Evolutionary conservation across 2,113 vertebrate species (phyloP).

Genomic region (Ceyx melanurus): DNA sequence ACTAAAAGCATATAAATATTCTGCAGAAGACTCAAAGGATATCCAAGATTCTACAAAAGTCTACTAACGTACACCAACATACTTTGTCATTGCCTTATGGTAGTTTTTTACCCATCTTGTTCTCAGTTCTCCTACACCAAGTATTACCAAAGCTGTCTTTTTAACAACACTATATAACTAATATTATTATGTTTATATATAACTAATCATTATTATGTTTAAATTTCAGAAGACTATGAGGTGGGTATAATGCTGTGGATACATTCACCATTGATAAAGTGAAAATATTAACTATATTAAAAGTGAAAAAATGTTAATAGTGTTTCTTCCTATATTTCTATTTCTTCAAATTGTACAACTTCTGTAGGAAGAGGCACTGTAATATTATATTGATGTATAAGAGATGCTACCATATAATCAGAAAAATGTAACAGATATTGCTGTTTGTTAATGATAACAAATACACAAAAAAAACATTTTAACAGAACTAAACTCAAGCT

Average conservation of each 20-base stretch:
- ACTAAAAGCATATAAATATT: background rate
- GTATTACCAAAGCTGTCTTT: background rate
- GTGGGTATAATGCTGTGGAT: background rate
- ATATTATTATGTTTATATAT: background rate
- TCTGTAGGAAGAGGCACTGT: background rate
- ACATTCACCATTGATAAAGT: background rate
- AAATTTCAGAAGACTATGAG: background rate
- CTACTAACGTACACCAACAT: background rate
- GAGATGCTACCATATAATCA: background rate
- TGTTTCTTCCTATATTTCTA: no score
- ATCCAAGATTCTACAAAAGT: background rate
- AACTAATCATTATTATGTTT: background rate
- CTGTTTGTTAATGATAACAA: background rate
- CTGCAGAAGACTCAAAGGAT: background rate
- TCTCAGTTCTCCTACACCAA: background rate
- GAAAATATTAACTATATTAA: background rate
- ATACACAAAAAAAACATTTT: background rate
- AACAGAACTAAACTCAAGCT: background rate
- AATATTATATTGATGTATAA: background rate
- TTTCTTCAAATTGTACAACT: background rate
- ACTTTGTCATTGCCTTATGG: background rate
- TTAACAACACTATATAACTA: background rate
- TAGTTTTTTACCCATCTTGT: background rate
- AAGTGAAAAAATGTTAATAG: background rate
- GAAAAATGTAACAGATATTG: background rate